Percentiles rank a stretch among this genome's conserved stretches.
Evolutionary conservation across 2,797 vertebrate species (phyloP).

Genomic region (Pseudotriccus pelzelni): DNA sequence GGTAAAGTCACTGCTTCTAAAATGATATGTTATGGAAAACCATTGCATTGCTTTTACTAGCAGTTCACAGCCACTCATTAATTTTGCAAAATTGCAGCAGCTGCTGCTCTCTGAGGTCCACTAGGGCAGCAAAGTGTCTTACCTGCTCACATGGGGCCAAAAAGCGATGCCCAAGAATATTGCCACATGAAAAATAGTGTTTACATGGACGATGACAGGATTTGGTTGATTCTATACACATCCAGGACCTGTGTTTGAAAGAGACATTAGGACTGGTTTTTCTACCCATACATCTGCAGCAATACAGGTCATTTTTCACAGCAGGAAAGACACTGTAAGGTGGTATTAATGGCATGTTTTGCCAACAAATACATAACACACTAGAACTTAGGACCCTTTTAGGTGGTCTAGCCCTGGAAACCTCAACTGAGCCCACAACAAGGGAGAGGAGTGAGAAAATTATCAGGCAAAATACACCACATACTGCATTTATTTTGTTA

Average conservation of each 20-base stretch:
- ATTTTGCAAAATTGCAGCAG: constrained; percentile 37
- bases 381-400: background rate
- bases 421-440: background rate
- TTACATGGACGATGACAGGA: background rate
- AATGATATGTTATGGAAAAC: constrained; percentile 52
- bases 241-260: background rate
- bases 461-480: background rate
- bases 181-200: background rate
- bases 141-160: background rate
- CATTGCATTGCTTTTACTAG: constrained; percentile 29
- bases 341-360: background rate
- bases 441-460: background rate
- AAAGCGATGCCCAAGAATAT: background rate
- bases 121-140: background rate
- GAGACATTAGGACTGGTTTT: background rate
- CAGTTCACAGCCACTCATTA: constrained; percentile 35
- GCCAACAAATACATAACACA: background rate
- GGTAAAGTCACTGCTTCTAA: constrained; percentile 26
- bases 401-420: background rate
- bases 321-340: background rate
- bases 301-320: background rate
- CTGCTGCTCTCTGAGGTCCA: constrained; percentile 4
- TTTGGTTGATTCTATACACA: background rate
- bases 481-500: background rate
- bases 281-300: background rate